Conservation (phyloP, 1,140 invertebrate genomes). For the Myzus persicae region DNA sequence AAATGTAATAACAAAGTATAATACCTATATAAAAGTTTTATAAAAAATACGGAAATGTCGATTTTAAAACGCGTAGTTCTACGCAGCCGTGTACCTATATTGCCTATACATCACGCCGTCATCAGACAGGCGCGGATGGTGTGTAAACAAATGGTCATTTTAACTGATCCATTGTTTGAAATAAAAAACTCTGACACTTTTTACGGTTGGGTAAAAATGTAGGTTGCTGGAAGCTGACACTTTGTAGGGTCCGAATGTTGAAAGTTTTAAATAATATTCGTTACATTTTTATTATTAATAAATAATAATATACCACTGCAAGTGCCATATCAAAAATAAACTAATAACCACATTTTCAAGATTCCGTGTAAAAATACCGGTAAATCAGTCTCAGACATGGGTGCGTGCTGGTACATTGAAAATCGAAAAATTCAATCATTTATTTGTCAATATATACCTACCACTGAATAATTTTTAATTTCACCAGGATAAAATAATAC, state of each 20-base stretch:
- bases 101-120: constrained; percentile 9
- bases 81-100: not conserved
- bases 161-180: not conserved
- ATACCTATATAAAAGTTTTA: too few relatives aligned
- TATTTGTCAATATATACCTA: not conserved
- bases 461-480: not conserved
- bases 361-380: not conserved
- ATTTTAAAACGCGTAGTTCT: not conserved
- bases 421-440: not conserved
- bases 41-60: too few relatives aligned
- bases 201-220: not conserved
- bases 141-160: not conserved
- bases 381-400: not conserved
- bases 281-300: not conserved
- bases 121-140: not conserved
- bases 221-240: not conserved
- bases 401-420: not conserved
- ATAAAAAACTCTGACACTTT: not conserved
- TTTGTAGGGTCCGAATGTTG: not conserved
- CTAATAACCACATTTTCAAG: not conserved
- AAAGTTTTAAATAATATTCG: not conserved
- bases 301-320: not conserved
- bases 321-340: not conserved
- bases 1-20: not conserved
- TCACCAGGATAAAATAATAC: not conserved